A percentile compares a stretch with the other conserved stretches of the same genome.
These are phyloP conservation scores for Rhombomys opimus DNA, from an alignment of 2,113 vertebrate species.

Conservation along the genomic window DNA sequence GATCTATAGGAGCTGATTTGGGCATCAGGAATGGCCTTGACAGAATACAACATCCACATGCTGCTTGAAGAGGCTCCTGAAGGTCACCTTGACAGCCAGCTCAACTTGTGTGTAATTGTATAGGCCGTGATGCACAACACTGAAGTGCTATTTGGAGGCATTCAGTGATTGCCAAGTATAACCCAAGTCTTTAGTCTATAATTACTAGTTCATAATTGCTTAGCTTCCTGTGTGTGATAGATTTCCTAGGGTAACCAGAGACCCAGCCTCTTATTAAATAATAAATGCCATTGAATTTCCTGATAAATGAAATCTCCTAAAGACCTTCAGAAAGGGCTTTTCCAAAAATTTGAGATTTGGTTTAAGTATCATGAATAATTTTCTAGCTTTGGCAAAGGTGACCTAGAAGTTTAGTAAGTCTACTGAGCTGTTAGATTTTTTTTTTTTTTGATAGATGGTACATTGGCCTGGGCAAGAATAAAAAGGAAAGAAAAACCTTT, in stretches of 20 bases:
- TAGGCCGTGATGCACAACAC: neutral
- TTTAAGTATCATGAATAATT: neutral
- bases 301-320: constrained; percentile 18
- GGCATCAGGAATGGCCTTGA: neutral
- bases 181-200: neutral
- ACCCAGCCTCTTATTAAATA: constrained; percentile 22
- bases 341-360: neutral
- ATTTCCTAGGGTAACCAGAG: constrained; percentile 1
- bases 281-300: constrained; percentile 11
- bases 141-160: neutral
- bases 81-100: neutral
- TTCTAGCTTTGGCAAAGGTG: constrained; percentile 55
- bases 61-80: neutral
- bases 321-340: neutral
- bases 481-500: neutral
- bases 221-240: neutral
- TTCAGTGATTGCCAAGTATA: constrained; percentile 3
- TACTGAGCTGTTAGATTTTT: constrained; percentile 25
- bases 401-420: constrained; percentile 25
- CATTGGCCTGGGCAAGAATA: constrained; percentile 4
- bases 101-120: neutral
- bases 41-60: neutral
- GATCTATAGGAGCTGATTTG: neutral
- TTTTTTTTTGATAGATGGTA: constrained; percentile 25
- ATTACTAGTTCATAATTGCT: constrained; percentile 10